These are phyloP conservation scores for Alligator mississippiensis DNA, from an alignment of 2,113 vertebrate genomes.

Conservation along the genomic window DNA sequence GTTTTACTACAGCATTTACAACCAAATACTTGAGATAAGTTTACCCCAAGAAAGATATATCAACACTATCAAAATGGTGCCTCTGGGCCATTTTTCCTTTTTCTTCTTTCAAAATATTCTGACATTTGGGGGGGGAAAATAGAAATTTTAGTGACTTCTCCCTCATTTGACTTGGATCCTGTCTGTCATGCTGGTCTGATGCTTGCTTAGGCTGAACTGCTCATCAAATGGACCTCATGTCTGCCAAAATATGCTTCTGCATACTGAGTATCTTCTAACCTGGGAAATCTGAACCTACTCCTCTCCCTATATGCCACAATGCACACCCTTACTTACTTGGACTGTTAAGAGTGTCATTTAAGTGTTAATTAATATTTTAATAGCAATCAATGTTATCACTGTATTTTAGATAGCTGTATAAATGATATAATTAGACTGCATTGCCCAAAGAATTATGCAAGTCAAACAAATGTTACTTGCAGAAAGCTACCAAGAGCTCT, in stretches of 20 bases:
- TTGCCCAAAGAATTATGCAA: background rate
- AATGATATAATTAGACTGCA: background rate
- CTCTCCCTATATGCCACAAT: background rate
- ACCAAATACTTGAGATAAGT: background rate
- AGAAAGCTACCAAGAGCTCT: background rate
- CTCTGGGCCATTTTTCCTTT: background rate
- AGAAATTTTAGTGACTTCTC: background rate
- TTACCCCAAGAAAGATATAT: background rate
- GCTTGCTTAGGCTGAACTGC: background rate
- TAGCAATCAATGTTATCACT: background rate
- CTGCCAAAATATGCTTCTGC: background rate
- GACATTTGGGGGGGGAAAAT: background rate
- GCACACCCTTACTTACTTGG: background rate
- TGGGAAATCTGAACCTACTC: background rate
- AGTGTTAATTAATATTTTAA: background rate
- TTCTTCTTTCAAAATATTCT: background rate
- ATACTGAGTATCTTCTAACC: background rate
- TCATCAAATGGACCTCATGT: background rate
- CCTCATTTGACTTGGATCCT: background rate
- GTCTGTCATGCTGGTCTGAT: background rate
- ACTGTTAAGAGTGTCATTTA: background rate
- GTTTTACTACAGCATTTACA: background rate
- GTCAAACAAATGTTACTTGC: slow-evolving; percentile 3
- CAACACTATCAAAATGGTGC: background rate
- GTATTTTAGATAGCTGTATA: background rate